Conservation (phyloP, 2,888 invertebrate genomes). For the Tyria jacobaeae region DNA sequence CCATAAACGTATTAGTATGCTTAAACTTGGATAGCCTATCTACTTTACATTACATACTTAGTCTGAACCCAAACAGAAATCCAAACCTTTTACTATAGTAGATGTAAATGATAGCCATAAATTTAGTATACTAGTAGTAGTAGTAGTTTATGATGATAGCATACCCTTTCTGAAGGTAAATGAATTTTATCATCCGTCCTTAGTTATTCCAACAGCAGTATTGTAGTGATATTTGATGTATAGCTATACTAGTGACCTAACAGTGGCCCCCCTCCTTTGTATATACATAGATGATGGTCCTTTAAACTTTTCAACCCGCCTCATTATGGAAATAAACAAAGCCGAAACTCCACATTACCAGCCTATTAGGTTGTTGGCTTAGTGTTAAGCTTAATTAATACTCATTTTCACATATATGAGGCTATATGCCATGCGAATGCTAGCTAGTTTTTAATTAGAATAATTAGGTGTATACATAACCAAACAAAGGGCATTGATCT, state of each 20-base stretch:
- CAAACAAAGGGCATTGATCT: neutral
- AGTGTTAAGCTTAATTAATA: slow-evolving; percentile 45
- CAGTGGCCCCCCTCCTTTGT: neutral
- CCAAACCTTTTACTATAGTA: too few relatives aligned
- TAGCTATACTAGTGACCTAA: neutral
- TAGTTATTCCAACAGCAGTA: neutral
- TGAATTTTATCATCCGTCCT: neutral
- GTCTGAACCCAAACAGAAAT: neutral
- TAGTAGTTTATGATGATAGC: too few relatives aligned
- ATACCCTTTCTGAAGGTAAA: neutral
- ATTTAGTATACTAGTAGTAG: too few relatives aligned
- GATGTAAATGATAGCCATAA: too few relatives aligned
- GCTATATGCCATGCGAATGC: slow-evolving; percentile 2
- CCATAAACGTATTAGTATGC: too few relatives aligned
- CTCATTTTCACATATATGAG: slow-evolving; percentile 27
- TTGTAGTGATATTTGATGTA: neutral
- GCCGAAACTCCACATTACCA: slow-evolving; percentile 35
- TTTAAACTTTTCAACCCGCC: slow-evolving; percentile 32
- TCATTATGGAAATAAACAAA: slow-evolving; percentile 44
- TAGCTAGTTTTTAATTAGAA: neutral
- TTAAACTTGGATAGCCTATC: too few relatives aligned
- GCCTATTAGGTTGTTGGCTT: slow-evolving; percentile 33
- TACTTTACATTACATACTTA: neutral
- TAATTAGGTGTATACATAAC: neutral
- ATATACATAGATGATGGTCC: neutral